Base-by-base conservation (phyloP, 2,888 invertebrate species). In the Lydus trimaculatus region DNA sequence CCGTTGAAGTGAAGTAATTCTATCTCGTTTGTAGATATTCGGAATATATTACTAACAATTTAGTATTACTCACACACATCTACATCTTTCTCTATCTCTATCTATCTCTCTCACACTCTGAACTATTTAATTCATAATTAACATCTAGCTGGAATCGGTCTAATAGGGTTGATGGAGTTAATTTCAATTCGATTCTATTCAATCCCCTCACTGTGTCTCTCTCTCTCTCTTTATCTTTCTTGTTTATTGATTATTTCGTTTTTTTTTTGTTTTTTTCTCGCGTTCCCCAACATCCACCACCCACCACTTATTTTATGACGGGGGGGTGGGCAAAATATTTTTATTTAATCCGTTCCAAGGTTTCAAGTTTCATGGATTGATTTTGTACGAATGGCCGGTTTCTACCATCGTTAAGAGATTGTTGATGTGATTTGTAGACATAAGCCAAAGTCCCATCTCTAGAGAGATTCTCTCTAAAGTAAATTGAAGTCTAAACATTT, bases 401-500 rank as follows among this genome's bases (percentile, higher is more conserved):
- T 31, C 25, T 36, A 17, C 28, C 58, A 31, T 60, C 66, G 58
- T 60, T 52, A 31, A 48, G 67, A 48, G 61, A 67, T 71, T 71
- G 71, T 71, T 78, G 78, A 80, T 76, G 79, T 80, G 82, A 81
- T 82, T 82, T 80, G 77, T 80, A 79, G 78, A 80, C 77, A 78
- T 79, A 80, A 79, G 80, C 78, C 77, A 76, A 79, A 79, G 77
- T 72, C 74, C 73, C 75, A 75, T 69, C 65, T 61, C 71, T 73
- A 76, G 72, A 65, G 69, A 69, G 80, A 76, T 77, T 76, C 69
- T 76, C 69, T 77, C 75, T 78, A 82, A 82, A 82, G 80, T 78
- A 82, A 83, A 83, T 83, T 83, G 82, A 80, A 82, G 79, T 80
- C 82, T 83, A 83, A 83, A 83, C 82, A 83, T 83, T 83, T 83